Evolutionary conservation across 2,113 vertebrate genomes (phyloP), one percentile per base, ranked within the genome.

Genomic region (Benitochromis conjunctus): DNA sequence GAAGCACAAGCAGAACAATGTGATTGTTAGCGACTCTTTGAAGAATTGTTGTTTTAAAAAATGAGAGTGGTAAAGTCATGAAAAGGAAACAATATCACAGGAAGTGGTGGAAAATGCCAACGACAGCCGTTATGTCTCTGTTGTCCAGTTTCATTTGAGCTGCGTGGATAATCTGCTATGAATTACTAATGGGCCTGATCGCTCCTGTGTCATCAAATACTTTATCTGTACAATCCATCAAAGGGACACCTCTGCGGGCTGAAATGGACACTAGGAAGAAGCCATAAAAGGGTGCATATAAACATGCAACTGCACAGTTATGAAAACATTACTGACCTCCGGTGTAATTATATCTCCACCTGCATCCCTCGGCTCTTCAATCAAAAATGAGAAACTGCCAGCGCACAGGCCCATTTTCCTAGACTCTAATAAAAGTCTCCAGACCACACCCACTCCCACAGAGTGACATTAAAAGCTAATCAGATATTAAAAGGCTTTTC

Each of bases 401-500:
- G 53, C 43, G 12, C 1, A 3, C 38, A 1, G 3, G 21, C 36
- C 24, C 4, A 8, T 16, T 58, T 21, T 74, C 58, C 71, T 43
- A 34, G 7, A 4, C 41, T 55, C 64, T 51, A 9, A 24, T 57
- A 69, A 21, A 76, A 53, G 41, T 69, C 58, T 56, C 36, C 13
- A 53, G 57, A 46, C 88, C 90, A 82, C 81, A 51, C 66, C 81
- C 85, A 54, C 21, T 29, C 51, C 86, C 29, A 69, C 54, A 2
- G 51, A 46, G 86, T 6, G 74, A 55, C 62, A 84, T 91, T 91
- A 92, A 88, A 91, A 87, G 80, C 94, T 95, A 91, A 96, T 96
- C 91, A 94, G 81, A 94, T 80, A 88, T 93, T 95, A 81, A 95
- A 95, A 87, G 85, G 90, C 92, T 94, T 95, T 96, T 94, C 91